Conservation (phyloP, 2,113 vertebrate species). For the Microcebus griseorufus region DNA sequence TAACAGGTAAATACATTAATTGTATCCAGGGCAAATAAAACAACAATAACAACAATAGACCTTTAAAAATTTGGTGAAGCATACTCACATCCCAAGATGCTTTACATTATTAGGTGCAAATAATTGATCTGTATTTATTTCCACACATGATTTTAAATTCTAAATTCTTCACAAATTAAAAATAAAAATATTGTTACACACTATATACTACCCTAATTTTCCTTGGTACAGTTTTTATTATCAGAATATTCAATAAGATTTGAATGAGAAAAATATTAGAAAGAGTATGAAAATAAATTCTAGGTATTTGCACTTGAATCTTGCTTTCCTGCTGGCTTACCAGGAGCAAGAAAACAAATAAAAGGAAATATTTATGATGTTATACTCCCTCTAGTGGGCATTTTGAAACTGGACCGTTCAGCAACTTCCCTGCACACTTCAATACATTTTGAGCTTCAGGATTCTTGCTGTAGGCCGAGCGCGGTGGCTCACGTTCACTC, state of each 20-base stretch:
- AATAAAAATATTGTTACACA: neutral
- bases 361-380: constrained; percentile 76
- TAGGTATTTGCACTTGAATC: neutral
- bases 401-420: neutral
- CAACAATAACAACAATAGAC: neutral
- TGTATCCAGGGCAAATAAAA: neutral
- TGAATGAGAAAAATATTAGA: constrained; percentile 1
- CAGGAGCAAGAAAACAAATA: neutral
- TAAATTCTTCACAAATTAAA: constrained; percentile 5
- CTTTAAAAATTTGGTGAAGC: neutral
- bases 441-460: neutral
- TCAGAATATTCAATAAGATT: accelerated
- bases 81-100: neutral
- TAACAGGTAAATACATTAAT: neutral
- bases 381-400: constrained; percentile 85
- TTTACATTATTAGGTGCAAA: neutral
- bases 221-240: neutral
- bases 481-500: no score
- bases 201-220: neutral
- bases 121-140: constrained; percentile 12
- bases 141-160: constrained; percentile 7
- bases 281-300: neutral
- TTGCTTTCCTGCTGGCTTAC: neutral
- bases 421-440: accelerated
- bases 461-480: neutral